Percentiles rank a stretch among this genome's conserved stretches.
Evolutionary conservation across 2,113 vertebrate species (phyloP).

Genomic region (Seriola aureovittata): DNA sequence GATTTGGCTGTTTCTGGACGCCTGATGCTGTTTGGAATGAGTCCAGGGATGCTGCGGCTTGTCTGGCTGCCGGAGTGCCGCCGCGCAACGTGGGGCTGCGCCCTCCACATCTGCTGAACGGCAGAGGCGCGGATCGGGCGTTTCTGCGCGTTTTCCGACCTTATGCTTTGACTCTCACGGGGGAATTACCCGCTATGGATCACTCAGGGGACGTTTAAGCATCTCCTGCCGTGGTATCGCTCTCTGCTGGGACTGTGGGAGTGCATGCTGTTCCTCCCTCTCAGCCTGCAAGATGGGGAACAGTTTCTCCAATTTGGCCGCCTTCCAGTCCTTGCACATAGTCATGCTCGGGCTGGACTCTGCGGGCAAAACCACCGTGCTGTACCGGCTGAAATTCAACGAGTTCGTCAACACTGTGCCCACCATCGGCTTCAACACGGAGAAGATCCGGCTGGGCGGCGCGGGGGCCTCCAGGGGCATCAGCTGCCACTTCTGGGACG

Average conservation of each 20-base stretch:
- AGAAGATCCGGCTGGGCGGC: constrained; percentile 92
- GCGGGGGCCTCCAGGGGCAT: constrained; percentile 92
- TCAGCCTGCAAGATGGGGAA: constrained; percentile 88
- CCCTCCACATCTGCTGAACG: constrained; percentile 38
- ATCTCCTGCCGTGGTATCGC: constrained; percentile 28
- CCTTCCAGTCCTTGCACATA: constrained; percentile 96
- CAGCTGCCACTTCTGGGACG: constrained; percentile 98
- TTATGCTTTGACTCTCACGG: background rate
- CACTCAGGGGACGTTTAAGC: constrained; percentile 29
- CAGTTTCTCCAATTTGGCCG: constrained; percentile 92
- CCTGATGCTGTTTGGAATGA: constrained; percentile 45
- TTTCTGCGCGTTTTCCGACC: constrained; percentile 3
- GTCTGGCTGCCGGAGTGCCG: constrained; percentile 63
- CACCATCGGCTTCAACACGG: constrained; percentile 98
- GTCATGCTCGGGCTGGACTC: constrained; percentile 98
- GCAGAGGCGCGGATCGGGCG: background rate
- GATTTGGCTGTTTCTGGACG: constrained; percentile 9
- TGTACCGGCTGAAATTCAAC: constrained; percentile 96
- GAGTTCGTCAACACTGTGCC: constrained; percentile 99
- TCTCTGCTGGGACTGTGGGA: constrained; percentile 21
- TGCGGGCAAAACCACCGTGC: constrained; percentile 96
- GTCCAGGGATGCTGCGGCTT: constrained; percentile 70
- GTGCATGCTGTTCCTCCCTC: constrained; percentile 6
- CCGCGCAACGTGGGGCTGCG: constrained; percentile 46
- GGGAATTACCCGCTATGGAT: constrained; percentile 39